Base-by-base conservation (phyloP, 1,140 invertebrate species). In the Ctenoplectra terminalis region DNA sequence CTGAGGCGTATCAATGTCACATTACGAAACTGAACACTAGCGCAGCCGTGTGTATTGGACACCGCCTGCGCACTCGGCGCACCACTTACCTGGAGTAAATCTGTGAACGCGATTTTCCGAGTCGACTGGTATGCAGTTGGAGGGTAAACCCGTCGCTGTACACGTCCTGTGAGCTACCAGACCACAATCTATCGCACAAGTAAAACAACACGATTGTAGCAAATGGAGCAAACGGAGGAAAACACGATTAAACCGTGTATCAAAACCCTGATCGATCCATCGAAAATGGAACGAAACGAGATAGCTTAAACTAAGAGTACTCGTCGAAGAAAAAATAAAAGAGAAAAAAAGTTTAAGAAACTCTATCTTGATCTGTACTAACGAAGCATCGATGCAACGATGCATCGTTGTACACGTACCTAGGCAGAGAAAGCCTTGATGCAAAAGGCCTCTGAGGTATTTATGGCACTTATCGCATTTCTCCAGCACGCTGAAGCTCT, bases 391-490 rank as follows among this genome's bases (percentile, higher is more conserved):
- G 34, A 67, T 11, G 37, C 20, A 7, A 61, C 34, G 48, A 58
- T 20, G 34, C 11, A 40, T n/a, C 23, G n/a, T n/a, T n/a, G n/a
- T n/a, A 23, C 20, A 88, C 90, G 83, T 94, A 97, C 96, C 95
- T 95, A 96, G 95, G 92, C 96, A 97, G 86, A 96, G 94, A 80
- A 96, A 95, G 78, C 96, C 96, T 93, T 97, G 96, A 88, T 96
- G 95, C 86, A 96, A 94, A 23, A 97, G 92, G 48, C 96, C 96
- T 83, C 96, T 94, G 64, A 97, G 94, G 92, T 95, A 96, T 92
- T 96, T 96, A 90, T 96, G 95, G 94, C 97, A 97, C 92, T 96
- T 95, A 91, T 96, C 95, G 93, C 97, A 97, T 84, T 95, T 94
- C 91, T 97, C 95, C 86, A 97, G 93, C 52, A 94, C 94, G 76